Evolutionary conservation across 2,113 vertebrate species (phyloP).

Genomic region (Calonectris borealis): DNA sequence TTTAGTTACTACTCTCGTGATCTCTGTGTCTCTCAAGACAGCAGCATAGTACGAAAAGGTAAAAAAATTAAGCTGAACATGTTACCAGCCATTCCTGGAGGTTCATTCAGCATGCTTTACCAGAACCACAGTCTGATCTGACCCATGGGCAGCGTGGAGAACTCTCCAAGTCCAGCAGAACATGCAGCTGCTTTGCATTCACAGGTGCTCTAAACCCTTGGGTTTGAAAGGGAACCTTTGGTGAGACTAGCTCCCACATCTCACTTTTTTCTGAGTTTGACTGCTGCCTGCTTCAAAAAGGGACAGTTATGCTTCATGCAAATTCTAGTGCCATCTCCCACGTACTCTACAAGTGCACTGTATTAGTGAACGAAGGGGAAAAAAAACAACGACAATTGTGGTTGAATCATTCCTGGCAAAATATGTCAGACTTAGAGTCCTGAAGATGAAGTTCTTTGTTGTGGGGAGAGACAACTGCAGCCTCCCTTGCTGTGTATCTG

Average conservation of each 20-base stretch:
- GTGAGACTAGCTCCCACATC: neutral
- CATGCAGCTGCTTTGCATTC: neutral
- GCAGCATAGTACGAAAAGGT: neutral
- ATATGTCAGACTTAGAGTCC: neutral
- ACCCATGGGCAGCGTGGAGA: neutral
- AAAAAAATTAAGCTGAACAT: neutral
- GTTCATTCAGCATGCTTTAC: neutral
- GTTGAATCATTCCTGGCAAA: neutral
- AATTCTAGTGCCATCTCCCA: neutral
- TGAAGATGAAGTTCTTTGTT: neutral
- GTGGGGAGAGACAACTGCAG: neutral
- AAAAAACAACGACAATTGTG: fast-evolving
- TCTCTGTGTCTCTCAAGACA: neutral
- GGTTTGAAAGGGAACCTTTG: neutral
- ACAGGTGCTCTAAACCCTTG: neutral
- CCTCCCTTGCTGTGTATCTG: neutral
- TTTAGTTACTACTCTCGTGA: neutral
- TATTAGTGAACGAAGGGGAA: neutral
- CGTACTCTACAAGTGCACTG: neutral
- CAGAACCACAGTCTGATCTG: neutral
- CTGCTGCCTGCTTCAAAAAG: neutral
- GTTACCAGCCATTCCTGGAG: neutral
- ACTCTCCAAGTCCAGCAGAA: neutral
- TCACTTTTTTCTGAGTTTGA: neutral
- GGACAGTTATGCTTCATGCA: neutral